A percentile compares a stretch with the other conserved stretches of the same genome.
Conservation (phyloP, 2,888 invertebrate species). For the Orthonevra nobilis region DNA sequence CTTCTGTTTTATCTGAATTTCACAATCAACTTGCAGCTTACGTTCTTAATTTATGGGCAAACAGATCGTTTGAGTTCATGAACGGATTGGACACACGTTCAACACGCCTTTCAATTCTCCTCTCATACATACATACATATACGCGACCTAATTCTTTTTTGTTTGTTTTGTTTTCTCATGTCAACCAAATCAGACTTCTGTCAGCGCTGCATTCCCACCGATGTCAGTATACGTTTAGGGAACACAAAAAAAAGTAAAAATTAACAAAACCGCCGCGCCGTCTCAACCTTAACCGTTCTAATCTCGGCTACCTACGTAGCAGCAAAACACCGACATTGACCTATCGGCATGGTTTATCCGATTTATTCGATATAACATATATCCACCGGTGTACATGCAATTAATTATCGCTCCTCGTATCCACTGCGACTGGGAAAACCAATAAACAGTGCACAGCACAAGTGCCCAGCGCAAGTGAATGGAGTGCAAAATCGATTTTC, state of each 20-base stretch:
- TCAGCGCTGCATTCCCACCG: slow-evolving; percentile 18
- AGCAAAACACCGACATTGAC: slow-evolving; percentile 67
- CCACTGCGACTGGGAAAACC: slow-evolving; percentile 31
- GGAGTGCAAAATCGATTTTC: slow-evolving; percentile 53
- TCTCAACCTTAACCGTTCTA: slow-evolving; percentile 47
- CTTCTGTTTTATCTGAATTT: slow-evolving; percentile 28
- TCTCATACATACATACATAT: background rate
- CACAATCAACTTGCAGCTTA: slow-evolving; percentile 17
- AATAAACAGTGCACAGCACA: slow-evolving; percentile 36
- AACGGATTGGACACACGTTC: slow-evolving; percentile 25
- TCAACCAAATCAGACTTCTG: slow-evolving; percentile 58
- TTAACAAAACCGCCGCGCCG: background rate
- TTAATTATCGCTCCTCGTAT: slow-evolving; percentile 44
- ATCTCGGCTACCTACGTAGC: slow-evolving; percentile 18
- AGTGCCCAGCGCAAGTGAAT: slow-evolving; percentile 33
- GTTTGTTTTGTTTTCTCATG: slow-evolving; percentile 3
- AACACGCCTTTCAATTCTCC: slow-evolving; percentile 31
- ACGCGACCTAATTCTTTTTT: slow-evolving; percentile 36
- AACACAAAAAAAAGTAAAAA: no score
- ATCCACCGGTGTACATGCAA: slow-evolving; percentile 23
- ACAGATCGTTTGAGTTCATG: slow-evolving; percentile 51
- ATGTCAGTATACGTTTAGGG: background rate
- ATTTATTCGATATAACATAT: slow-evolving; percentile 24
- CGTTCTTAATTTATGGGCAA: slow-evolving; percentile 45
- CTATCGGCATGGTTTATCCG: slow-evolving; percentile 59